Base-by-base conservation (phyloP, 2,888 invertebrate genomes). In the Torymus aiolomorphi region DNA sequence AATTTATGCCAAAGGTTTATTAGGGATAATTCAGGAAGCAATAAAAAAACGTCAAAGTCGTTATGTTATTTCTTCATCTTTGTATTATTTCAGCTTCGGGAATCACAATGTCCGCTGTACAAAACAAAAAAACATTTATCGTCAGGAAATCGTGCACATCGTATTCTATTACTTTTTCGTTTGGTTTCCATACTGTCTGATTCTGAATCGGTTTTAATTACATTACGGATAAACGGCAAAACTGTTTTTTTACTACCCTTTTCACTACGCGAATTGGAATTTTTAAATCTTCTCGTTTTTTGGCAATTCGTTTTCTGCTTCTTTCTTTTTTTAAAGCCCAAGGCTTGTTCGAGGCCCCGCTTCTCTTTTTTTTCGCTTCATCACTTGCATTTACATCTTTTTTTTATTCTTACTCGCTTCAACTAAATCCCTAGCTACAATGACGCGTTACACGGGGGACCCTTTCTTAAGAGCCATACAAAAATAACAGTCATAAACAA, bases 401-500 rank as follows among this genome's bases (percentile, higher is more conserved):
- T 59, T 66, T 63, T 63, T 61, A 76, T 84, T 82, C 31, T 31
- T 31, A 42, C 42, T 42, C 42, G 82, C 82, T 83, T 83, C 83
- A 87, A 85, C 84, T 87, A 86, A 86, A 86, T 86, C 82, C 84
- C 84, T 83, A 82, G 83, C 83, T 83, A 84, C 78, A 81, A 78
- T 81, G 80, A 81, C 78, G 78, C 74, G 71, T 81, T 78, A 81
- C 59, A 85, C 85, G 84, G 85, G 86, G 85, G 86, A 86, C 87
- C 84, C 84, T 82, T 80, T 83, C 67, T 82, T 82, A 84, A 83
- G 88, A 87, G 86, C 88, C 87, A 89, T 89, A 89, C 86, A 89
- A 90, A 89, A 90, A 89, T 89, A 90, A 90, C 87, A 89, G 88
- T 88, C 87, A 87, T 85, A 86, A 88, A 88, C 86, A 86, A 88